These are phyloP conservation scores for Rambutsinella grinnellia DNA, from an alignment of 2,888 invertebrate species.

Conservation along the genomic window DNA sequence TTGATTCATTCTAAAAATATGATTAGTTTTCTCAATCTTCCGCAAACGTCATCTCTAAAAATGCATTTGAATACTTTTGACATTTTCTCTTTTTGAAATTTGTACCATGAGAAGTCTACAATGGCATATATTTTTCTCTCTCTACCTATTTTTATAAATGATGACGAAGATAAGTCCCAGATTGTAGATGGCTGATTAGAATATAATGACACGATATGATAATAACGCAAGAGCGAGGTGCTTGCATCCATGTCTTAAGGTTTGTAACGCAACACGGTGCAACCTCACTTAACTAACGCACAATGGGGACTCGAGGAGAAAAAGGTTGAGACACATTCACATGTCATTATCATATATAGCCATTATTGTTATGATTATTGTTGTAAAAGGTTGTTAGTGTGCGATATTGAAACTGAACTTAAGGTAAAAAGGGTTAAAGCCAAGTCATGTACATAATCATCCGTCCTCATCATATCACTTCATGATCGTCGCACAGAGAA, in stretches of 20 bases:
- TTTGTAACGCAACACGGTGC: too few relatives aligned
- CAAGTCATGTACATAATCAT: slow-evolving; percentile 28
- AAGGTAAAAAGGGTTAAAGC: slow-evolving; percentile 40
- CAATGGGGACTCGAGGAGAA: too few relatives aligned
- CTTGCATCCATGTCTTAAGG: too few relatives aligned
- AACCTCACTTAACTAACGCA: too few relatives aligned
- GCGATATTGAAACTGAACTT: slow-evolving; percentile 35
- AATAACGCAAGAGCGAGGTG: too few relatives aligned
- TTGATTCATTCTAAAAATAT: too few relatives aligned
- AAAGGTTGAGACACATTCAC: slow-evolving; percentile 41
- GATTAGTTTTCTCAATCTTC: too few relatives aligned
- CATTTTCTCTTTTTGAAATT: too few relatives aligned
- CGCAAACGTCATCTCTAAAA: too few relatives aligned
- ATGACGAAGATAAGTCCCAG: background rate
- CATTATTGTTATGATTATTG: background rate
- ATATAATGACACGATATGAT: slow-evolving; percentile 24
- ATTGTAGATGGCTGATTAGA: slow-evolving; percentile 31
- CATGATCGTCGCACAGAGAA: slow-evolving; percentile 25
- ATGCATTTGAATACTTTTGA: too few relatives aligned
- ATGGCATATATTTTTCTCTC: too few relatives aligned
- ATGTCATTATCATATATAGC: slow-evolving; percentile 34
- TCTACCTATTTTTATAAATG: background rate
- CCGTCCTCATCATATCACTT: slow-evolving; percentile 7
- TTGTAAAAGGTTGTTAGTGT: slow-evolving; percentile 1
- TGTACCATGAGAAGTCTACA: too few relatives aligned